phyloP scores from a whole-genome alignment of 2,888 invertebrate species.

The Gisinianus flammeolus region DNA sequence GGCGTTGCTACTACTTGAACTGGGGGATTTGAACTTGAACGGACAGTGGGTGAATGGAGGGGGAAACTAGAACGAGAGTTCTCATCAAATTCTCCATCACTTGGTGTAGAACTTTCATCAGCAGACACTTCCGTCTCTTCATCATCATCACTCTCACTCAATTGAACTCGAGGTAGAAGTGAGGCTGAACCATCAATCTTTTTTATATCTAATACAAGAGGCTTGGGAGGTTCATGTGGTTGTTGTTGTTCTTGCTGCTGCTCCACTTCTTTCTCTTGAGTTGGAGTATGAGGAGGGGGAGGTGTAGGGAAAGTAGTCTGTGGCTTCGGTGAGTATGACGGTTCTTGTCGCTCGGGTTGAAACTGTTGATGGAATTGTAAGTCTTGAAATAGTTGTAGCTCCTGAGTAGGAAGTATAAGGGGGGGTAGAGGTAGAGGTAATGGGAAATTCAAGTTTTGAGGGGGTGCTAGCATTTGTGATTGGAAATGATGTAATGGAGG shows the following conservation, averaged over 20 bases:
- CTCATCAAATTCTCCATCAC: not conserved
- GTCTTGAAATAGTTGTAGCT: too few relatives aligned
- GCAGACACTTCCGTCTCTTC: not conserved
- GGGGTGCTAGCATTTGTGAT: not conserved
- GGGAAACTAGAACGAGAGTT: too few relatives aligned
- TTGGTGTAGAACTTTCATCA: not conserved
- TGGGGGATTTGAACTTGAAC: not conserved
- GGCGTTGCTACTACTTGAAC: too few relatives aligned
- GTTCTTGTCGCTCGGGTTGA: not conserved
- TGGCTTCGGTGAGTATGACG: not conserved
- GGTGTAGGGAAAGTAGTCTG: not conserved
- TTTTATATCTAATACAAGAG: slow-evolving; percentile 1
- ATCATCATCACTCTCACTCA: slow-evolving; percentile 26
- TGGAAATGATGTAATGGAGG: not conserved
- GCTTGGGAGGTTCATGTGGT: not conserved
- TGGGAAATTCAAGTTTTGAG: slow-evolving; percentile 8
- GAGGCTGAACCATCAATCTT: not conserved
- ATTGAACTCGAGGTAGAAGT: not conserved
- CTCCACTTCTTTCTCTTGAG: too few relatives aligned
- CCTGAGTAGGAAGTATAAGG: too few relatives aligned
- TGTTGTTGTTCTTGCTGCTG: not conserved
- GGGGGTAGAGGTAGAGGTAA: too few relatives aligned
- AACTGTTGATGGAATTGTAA: too few relatives aligned
- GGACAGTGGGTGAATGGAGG: too few relatives aligned
- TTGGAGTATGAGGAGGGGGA: not conserved